phyloP scores from a whole-genome alignment of 1,140 invertebrate genomes.

The Sesamia nonagrioides region DNA sequence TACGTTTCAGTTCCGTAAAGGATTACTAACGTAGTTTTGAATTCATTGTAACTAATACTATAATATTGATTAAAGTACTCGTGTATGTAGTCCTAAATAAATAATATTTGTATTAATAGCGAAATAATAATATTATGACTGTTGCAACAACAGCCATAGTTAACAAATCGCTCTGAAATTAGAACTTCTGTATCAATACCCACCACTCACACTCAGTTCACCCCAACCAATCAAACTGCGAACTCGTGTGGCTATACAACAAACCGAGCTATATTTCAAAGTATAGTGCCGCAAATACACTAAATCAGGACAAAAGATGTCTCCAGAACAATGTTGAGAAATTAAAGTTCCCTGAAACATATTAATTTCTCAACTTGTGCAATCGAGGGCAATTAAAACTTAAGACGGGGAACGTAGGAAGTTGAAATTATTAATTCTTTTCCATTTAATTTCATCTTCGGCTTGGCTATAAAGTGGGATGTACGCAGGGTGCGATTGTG shows the following conservation, averaged over 20 bases:
- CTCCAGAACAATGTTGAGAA: constrained; percentile 57
- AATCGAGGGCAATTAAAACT: constrained; percentile 80
- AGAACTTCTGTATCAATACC: neutral
- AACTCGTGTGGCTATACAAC: neutral
- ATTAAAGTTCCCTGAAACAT: constrained; percentile 66
- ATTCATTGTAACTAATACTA: too few species aligned
- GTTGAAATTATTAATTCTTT: constrained; percentile 72
- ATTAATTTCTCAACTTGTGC: constrained; percentile 77
- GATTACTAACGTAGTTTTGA: too few species aligned
- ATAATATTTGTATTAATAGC: too few species aligned
- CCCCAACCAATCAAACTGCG: neutral
- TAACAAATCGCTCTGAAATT: too few species aligned
- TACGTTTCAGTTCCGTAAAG: too few species aligned
- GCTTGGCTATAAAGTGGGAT: constrained; percentile 13
- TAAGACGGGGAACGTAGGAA: constrained; percentile 68
- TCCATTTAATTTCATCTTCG: constrained; percentile 69
- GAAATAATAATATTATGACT: too few species aligned
- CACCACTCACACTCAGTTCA: neutral
- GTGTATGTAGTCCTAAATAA: too few species aligned
- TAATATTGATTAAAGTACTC: too few species aligned
- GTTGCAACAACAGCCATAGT: too few species aligned
- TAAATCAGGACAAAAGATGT: constrained; percentile 49
- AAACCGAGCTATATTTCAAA: neutral
- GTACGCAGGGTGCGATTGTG: constrained; percentile 11
- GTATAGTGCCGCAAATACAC: constrained; percentile 12